Percentiles rank a stretch among this genome's conserved stretches.
phyloP scores from a whole-genome alignment of 2,888 invertebrate species.

The Diabrotica balteata region DNA sequence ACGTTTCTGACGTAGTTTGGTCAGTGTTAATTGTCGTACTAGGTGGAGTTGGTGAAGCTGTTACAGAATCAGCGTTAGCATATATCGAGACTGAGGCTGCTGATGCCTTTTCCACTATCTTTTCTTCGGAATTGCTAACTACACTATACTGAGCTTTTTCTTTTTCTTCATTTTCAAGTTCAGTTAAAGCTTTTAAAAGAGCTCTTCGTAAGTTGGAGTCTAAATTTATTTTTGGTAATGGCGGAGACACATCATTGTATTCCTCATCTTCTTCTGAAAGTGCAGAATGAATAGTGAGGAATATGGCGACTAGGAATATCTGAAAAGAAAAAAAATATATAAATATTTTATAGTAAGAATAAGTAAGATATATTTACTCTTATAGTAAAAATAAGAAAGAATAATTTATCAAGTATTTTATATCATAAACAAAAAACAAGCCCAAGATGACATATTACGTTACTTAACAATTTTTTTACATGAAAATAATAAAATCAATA shows the following conservation, averaged over 20 bases:
- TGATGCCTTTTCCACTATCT: conserved; percentile 59
- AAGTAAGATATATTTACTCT: too few relatives aligned
- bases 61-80: conserved; percentile 25
- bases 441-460: too few relatives aligned
- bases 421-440: too few relatives aligned
- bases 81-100: conserved; percentile 68
- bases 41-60: conserved; percentile 57
- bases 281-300: conserved; percentile 3
- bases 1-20: conserved; percentile 30
- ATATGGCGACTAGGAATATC: conserved; percentile 17
- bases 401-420: too few relatives aligned
- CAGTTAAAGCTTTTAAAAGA: conserved; percentile 76
- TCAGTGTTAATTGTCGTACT: conserved; percentile 12
- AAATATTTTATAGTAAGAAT: too few relatives aligned
- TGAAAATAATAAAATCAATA: too few relatives aligned
- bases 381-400: too few relatives aligned
- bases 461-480: too few relatives aligned
- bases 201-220: conserved; percentile 80
- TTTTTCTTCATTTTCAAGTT: conserved; percentile 73
- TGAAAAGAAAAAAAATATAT: conserved; percentile 24
- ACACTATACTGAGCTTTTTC: conserved; percentile 57
- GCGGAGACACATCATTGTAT: conserved; percentile 19
- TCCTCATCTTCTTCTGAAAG: conserved; percentile 22
- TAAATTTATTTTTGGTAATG: conserved; percentile 61
- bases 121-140: conserved; percentile 49